Base-by-base conservation (phyloP, 2,888 invertebrate species). In the Dioctria linearis region DNA sequence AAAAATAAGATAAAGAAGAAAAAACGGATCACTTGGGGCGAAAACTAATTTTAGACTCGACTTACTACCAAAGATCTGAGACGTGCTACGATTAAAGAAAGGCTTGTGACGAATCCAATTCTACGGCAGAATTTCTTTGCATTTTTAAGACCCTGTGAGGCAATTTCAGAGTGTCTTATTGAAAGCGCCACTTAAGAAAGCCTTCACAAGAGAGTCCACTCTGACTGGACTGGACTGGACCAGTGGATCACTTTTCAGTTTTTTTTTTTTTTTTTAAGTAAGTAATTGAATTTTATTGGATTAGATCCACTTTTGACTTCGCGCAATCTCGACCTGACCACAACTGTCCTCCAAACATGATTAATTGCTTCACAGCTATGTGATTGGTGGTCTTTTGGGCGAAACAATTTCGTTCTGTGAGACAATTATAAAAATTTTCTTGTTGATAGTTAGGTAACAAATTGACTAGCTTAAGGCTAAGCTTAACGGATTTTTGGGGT, bases 221-320 rank as follows among this genome's bases (percentile, higher is more conserved):
- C 25, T 25, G 25, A 25, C 25, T 59, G 54, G 54, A 11, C 25
- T 54, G 11, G 11, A 54, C 11, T 11, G 9, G 43, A 42, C 66
- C 66, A 43, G 43, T 43, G 61, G 76, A 76, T 76, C 76, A 51
- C 66, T 78, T 79, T 25, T 66, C 67, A 39, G 67, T 42, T 57
- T 42, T 79, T 79, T 79, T 25, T 25, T 25, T 25, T 25, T 25
- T 25, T 1, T 67, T 67, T 79, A 79, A 79, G 39, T 69, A 25
- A 25, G 79, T 79, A 79, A 79, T 69, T 79, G 79, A 79, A 69
- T 79, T 79, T 79, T 69, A 79, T 79, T 79, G 67, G 67, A 79
- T 79, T 79, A 79, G 57, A 42, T 43, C 42, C 42, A 78, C 78
- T 78, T 66, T 76, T 76, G 61, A 63, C 76, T 76, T 43, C 76